Base-by-base conservation (phyloP, 2,888 invertebrate genomes). In the Aelia acuminata region DNA sequence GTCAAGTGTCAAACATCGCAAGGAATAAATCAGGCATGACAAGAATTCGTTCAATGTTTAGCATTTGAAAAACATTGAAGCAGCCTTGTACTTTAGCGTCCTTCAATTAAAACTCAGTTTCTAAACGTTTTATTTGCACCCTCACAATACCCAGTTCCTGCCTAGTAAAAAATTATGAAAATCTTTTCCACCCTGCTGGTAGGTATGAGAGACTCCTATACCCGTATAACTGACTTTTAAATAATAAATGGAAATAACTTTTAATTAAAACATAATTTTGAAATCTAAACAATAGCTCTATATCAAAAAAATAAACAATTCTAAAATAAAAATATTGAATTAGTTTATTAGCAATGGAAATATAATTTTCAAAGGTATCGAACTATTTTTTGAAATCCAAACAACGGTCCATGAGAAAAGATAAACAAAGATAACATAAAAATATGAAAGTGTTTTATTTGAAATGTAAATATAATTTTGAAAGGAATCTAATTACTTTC, bases 91-190 rank as follows among this genome's bases (percentile, higher is more conserved):
- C 63, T 63, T 63, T 13, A 15, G 63, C 15, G 63, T 70, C 63
- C 63, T 70, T 70, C 63, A 70, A 70, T 70, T 70, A 70, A 70
- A 70, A 70, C 31, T 70, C 63, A 70, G 63, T 70, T 70, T 70
- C 63, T 70, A 70, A 70, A 18, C 8, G 15, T 31, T 57, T 57
- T 53, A n/a, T 53, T 53, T 70, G 31, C 35, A 18, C 15, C 15
- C 3, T 15, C 13, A 26, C 15, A 20, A 53, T 53, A 53, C 22
- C 26, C 1, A 57, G n/a, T 11, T 57, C 26, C 11, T 10, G 53
- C 26, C 20, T 57, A 26, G 57, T 15, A 26, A 13, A 57, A 26
- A 57, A 57, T 5, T 7, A n/a, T 7, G n/a, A 22, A n/a, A 53
- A n/a, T 1, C 8, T 15, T 53, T 22, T 8, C 4, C 49, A 49